Base-by-base conservation (phyloP, 2,888 invertebrate genomes). In the Amblyjoppa proteus region DNA sequence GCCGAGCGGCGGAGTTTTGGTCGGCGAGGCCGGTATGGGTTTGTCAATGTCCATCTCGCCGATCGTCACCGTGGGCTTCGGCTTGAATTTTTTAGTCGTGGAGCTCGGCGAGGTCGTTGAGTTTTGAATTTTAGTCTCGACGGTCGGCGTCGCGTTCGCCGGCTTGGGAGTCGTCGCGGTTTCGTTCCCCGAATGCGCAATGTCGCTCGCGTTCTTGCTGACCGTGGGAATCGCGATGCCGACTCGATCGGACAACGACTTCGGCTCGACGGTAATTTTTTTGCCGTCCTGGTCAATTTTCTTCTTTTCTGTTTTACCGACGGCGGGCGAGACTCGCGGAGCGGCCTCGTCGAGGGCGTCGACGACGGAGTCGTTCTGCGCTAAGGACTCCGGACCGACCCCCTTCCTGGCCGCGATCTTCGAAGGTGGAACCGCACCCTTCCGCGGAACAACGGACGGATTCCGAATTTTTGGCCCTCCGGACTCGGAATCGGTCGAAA, bases 41-140 rank as follows among this genome's bases (percentile, higher is more conserved):
- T 91, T 90, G 38, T 83, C 88, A 9, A 84, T 74, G 83, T 94
- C 94, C 81, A 86, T 89, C 80, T 94, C 93, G 71, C 95, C 94
- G 64, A 93, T 91, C 0, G 95, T 95, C 6, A 95, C 92, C n/a
- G 92, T 94, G 4, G 96, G 96, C 89, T 96, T 96, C 20, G 91
- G 89, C 83, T 94, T 95, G 11, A 94, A 94, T 87, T 93, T 94
- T 66, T 90, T 92, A n/a, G 93, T 93, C 0, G 93, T 92, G 9
- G 92, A 91, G 0, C 92, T 92, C 1, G 91, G 90, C 2, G 93
- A 92, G 0, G 91, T 92, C 11, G 92, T 90, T 0, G 92, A 34
- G 11, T 51, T 70, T 3, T 49, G 3, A 31, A 71, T 49, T 70
- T 66, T 74, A 16, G 78, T 49, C 1, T 71, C 56, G 11, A 31